Base-by-base conservation (phyloP, 2,797 vertebrate genomes). In the Nasua narica region DNA sequence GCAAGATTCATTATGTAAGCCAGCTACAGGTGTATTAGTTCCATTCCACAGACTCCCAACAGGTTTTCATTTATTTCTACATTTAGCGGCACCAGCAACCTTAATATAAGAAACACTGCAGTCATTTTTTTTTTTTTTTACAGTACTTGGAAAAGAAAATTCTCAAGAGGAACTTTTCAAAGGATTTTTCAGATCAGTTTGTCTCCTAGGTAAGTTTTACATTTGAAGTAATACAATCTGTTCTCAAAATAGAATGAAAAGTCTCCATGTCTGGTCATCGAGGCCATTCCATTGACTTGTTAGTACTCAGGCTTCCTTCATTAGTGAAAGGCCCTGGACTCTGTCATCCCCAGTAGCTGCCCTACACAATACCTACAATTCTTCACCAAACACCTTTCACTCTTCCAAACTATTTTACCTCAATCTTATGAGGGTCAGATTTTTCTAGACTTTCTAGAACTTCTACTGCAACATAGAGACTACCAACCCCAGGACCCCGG, bases 31-130 rank as follows among this genome's bases (percentile, higher is more conserved):
- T 94, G 15, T 58, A 72, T 96, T 85, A 91, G 98, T 93, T 97
- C 92, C 74, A 5, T 95, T 94, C 81, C 87, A 70, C 54, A 90
- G 94, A 81, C 60, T 96, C 95, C 91, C 65, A 90, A 85, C 87
- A 82, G 89, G 77, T 88, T 95, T 97, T 93, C 93, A 95, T 93
- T 93, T 96, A 96, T 96, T 96, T 97, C 79, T 72, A 76, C 89
- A 48, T 83, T 95, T 93, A 95, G 89, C 67, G 94, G 79, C 35
- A 14, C 76, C 67, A 84, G 95, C 87, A 92, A 65, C 87, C 67
- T 96, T 87, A 81, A 83, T 78, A 86, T 43, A 96, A 87, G 88
- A 96, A 87, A 95, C 79, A 88, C 70, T 4, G 27, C 37, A 81
- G 69, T 92, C 83, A 97, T 91, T 72, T 97, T 77, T 77, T n/a